Evolutionary conservation across 1,140 invertebrate genomes (phyloP), one percentile per base, ranked within the genome.

Genomic region (Subanguina moxae): DNA sequence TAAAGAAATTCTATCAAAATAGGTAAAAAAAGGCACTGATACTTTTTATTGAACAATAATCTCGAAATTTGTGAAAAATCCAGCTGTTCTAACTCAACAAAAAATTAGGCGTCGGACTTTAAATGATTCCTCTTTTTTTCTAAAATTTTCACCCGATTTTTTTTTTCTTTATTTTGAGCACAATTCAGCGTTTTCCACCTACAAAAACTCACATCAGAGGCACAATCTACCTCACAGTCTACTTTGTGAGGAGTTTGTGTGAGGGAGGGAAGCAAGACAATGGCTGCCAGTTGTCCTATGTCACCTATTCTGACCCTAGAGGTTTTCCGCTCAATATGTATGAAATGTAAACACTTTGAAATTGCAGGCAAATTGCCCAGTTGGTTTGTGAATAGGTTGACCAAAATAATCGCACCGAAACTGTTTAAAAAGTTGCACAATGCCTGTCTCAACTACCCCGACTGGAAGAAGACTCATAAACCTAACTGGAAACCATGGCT

Each of bases 371-470:
- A 90, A 73, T 84, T 94, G 67, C 91, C 91, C 13, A 88, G 89
- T 11, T 93, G 91, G 91, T 84, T 92, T 52, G 90, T 93, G 17
- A 93, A 94, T 84, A 90, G 90, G 85, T 87, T 90, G 58, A 92
- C 91, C 30, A 89, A 91, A 75, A 90, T 90, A 78, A 87, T 92
- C 79, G 91, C 90, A 5, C 91, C 91, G 21, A 90, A 90, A 83
- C 82, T 91, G 67, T 88, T 91, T 7, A 88, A 89, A 80, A 88
- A 90, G 77, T 85, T 94, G 58, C 88, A 90, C 67, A 90, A 91
- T 80, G 91, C 91, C 11, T 88, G 89, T 21, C 80, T 89, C 19
- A 88, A 87, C 27, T 92, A 92, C 83, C 85, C 87, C 11, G 85
- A 85, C 21, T 93, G 91, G 91, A 93, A 93, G 84, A 82, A 84